Base-by-base conservation (phyloP, 2,888 invertebrate genomes). In the Hypomecis punctinalis region DNA sequence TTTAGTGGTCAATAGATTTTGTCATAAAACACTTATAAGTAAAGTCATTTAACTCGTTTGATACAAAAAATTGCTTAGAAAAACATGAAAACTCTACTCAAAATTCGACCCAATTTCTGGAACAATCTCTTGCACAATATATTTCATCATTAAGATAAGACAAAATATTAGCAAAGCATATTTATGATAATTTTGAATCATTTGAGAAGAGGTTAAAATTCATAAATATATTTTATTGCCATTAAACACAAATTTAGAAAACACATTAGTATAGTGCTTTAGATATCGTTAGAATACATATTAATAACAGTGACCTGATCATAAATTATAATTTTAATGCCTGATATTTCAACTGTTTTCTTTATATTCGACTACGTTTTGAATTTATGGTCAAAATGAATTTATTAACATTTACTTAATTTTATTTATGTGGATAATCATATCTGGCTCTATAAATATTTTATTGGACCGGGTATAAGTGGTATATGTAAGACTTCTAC, bases 211-310 rank as follows among this genome's bases (percentile, higher is more conserved):
- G 23, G 11, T 36, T 35, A 51, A 51, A 59, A 61, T 57, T 66
- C 46, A 66, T 66, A 67, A 63, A 62, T 52, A 60, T 65, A 49
- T 60, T 65, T 63, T 63, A 65, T 66, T 40, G 49, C 53, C 46
- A 61, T 48, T 59, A 59, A 55, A 56, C 52, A 56, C 53, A 58
- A 63, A 61, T 58, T 67, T 61, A 58, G 56, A 58, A 61, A 65
- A 54, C 58, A 62, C 54, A 62, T 66, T 62, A 66, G 58, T 52
- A 48, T 59, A 48, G 56, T 61, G 56, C 56, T 65, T 43, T 61
- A 61, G 56, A 61, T 63, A 61, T 56, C 43, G 63, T 63, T 62
- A 33, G 58, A 62, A 66, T 56, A 66, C 47, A 64, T 56, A 66
- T 67, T 63, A 67, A 66, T 66, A 56, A 55, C 63, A 54, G 42